Evolutionary conservation across 2,888 invertebrate genomes (phyloP), one percentile per base, ranked within the genome.

Genomic region (Andrena haemorrhoa): DNA sequence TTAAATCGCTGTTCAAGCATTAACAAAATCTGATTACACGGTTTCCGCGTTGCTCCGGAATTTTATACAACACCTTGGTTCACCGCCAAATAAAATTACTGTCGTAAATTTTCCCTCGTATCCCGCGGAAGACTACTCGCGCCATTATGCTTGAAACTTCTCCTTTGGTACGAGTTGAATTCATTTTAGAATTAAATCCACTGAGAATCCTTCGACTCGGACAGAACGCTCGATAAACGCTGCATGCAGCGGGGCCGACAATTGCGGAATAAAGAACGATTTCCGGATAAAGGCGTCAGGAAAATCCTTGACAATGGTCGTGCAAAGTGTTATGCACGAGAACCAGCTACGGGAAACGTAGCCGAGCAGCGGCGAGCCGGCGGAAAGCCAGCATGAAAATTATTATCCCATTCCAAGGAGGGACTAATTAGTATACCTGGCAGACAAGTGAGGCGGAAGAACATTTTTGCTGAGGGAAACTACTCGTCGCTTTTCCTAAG

Each of bases 401-500:
- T 70, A 73, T 84, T 81, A 81, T 82, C 61, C 56, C 31, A 64
- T 79, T 85, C 69, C 49, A 31, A 72, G 65, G 53, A 70, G 73
- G 65, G 53, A 51, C 64, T 79, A 88, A 86, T 88, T 86, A 77
- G 80, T 73, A 63, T 79, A 79, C 70, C 76, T 73, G 63, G 6
- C 20, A 63, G 56, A 53, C 70, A 53, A 72, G 26, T 20, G 35
- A 82, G 33, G 51, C 79, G 76, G 82, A 84, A 83, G 63, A 56
- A 69, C 70, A 76, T 75, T 84, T 88, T 74, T 78, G 20, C 61
- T 2, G 29, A 66, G 70, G 65, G 79, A 82, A 84, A 72, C 65
- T 61, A n/a, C 41, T 53, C 49, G 8, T 33, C 61, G 51, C 29
- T 26, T 70, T 84, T 80, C 47, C 35, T 58, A 41, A 20, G 53